phyloP scores from a whole-genome alignment of 2,888 invertebrate species.

The Netelia inedita region DNA sequence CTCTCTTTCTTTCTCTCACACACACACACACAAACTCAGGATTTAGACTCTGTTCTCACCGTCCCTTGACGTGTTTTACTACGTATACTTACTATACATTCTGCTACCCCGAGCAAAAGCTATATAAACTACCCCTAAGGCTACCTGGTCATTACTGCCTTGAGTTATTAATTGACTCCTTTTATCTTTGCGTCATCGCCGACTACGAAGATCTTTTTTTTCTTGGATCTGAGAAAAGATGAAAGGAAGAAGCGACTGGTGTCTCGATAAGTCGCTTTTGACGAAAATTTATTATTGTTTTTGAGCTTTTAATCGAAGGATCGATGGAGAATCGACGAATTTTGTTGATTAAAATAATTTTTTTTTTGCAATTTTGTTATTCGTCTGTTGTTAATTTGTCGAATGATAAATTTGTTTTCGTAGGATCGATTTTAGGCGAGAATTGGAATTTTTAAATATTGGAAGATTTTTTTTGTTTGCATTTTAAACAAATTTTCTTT shows the following conservation, averaged over 20 bases:
- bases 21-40: background rate
- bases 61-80: constrained; percentile 35
- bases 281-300: background rate
- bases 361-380: too few relatives aligned
- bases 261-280: too few relatives aligned
- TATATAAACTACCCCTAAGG: constrained; percentile 3
- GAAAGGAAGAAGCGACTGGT: background rate
- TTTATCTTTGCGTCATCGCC: constrained; percentile 11
- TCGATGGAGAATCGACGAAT: too few relatives aligned
- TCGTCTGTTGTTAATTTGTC: too few relatives aligned
- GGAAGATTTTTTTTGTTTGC: too few relatives aligned
- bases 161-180: constrained; percentile 29
- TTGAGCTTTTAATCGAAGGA: background rate
- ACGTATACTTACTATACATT: constrained; percentile 26
- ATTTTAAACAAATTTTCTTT: too few relatives aligned
- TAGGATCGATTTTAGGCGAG: too few relatives aligned
- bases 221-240: background rate
- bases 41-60: background rate
- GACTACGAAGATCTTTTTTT: background rate
- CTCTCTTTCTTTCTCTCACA: background rate
- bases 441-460: too few relatives aligned
- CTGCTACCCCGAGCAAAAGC: background rate
- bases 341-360: too few relatives aligned
- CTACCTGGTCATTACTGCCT: constrained; percentile 7
- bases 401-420: too few relatives aligned